Evolutionary conservation across 35 echinoderm and acorn worm genomes (phyloP), one percentile per base, ranked within the genome.

Genomic region (Hemicentrotus pulcherrimus): DNA sequence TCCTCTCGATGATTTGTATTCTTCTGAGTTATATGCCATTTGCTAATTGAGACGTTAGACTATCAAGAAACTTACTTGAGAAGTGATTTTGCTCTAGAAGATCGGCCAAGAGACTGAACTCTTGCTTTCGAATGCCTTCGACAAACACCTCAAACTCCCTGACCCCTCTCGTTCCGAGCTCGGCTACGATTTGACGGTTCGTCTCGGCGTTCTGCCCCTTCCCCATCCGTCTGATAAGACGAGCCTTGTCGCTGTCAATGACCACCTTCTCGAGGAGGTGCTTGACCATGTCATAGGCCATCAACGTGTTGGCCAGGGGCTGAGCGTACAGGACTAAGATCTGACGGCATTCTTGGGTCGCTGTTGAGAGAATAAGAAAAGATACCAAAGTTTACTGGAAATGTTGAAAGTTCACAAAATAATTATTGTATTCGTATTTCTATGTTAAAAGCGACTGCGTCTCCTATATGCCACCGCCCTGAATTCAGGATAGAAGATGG

Each of bases 41-140:
- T 55, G 50, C 10, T 3, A 55, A 55, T 55, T 14, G 11, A 55
- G 11, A 55, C 50, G 15, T 55, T 55, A 55, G 50, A 55, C 65
- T n/a, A 28, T 78, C 65, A 78, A 78, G 65, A 45, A 13, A 96
- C 98, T 95, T 96, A 99, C 98, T 99, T 97, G 98, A 97, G 31
- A 96, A 97, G 86, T 99, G 98, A 96, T 97, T 99, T 47, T 97
- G 95, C 60, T 99, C 96, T 47, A 99, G 45, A 18, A 99, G 90
- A 86, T 99, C 98, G 4, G 98, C 94, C 58, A 99, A 89, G 92
- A 99, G 46, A 65, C 95, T 96, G 22, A 99, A 61, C 30, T 97
- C 92, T 85, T 96, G 91, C 33, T 96, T 96, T 16, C 96, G 92
- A 32, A 99, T 46, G 32, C 98, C 98, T 4, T 86, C 46, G 45